Conservation (phyloP, 2,113 vertebrate species). For the Ascaphus truei region DNA sequence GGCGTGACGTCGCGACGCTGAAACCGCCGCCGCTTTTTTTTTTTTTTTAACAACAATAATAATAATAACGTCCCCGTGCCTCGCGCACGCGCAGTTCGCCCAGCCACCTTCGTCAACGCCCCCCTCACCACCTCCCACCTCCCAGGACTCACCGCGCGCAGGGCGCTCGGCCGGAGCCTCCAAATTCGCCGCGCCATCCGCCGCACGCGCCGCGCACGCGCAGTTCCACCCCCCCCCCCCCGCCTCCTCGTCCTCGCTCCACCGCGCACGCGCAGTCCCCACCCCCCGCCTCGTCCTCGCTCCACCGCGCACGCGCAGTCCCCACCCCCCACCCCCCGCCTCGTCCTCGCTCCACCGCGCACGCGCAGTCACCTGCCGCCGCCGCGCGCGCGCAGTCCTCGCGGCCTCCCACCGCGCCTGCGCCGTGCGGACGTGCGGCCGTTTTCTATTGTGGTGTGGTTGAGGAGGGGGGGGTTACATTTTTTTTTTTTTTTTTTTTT, state of each 20-base stretch:
- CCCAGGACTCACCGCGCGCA: too few species aligned
- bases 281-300: background rate
- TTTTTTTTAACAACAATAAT: too few species aligned
- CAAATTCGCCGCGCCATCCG: too few species aligned
- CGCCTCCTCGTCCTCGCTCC: slow-evolving; percentile 10
- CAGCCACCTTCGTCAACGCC: too few species aligned
- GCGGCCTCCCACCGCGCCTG: slow-evolving; percentile 58
- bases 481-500: slow-evolving; percentile 65
- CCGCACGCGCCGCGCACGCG: background rate
- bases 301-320: slow-evolving; percentile 12
- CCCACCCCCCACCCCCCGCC: slow-evolving; percentile 26
- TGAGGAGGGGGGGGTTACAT: too few species aligned
- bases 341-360: background rate
- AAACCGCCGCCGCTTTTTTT: too few species aligned
- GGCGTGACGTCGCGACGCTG: too few species aligned
- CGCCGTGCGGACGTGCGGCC: slow-evolving; percentile 46
- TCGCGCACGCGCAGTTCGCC: slow-evolving; percentile 16
- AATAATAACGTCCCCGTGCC: background rate
- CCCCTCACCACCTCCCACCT: too few species aligned
- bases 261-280: slow-evolving; percentile 24
- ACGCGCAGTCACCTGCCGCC: slow-evolving; percentile 31
- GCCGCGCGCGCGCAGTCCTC: slow-evolving; percentile 41
- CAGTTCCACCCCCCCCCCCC: slow-evolving; percentile 15
- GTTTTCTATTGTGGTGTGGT: slow-evolving; percentile 71
- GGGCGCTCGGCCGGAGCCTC: background rate